Conservation (phyloP, 2,113 vertebrate species). For the Mohoua ochrocephala region DNA sequence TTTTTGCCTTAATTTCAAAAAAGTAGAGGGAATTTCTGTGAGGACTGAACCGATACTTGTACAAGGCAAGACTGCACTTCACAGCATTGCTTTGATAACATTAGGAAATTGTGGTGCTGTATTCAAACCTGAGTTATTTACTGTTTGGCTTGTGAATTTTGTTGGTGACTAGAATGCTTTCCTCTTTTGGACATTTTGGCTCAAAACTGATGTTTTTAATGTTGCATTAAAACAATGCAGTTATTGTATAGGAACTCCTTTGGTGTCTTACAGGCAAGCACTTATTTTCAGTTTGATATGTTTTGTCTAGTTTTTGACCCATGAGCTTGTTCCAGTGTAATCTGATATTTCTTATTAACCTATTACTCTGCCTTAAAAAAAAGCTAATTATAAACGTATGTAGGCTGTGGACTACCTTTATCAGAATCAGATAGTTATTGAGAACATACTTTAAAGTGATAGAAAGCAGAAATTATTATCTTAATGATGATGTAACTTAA, state of each 20-base stretch:
- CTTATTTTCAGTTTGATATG: conserved; percentile 61
- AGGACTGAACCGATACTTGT: background rate
- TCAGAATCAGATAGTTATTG: conserved; percentile 53
- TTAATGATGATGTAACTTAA: conserved; percentile 60
- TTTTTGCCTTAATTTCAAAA: background rate
- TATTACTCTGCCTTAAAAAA: conserved; percentile 52
- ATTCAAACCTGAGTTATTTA: background rate
- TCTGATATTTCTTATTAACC: conserved; percentile 66
- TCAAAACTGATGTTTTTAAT: background rate
- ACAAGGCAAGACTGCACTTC: background rate
- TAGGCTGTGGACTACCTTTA: conserved; percentile 47
- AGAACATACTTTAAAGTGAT: conserved; percentile 57
- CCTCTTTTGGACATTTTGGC: background rate
- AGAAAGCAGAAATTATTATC: conserved; percentile 63
- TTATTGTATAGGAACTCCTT: conserved; percentile 29
- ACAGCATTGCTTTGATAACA: background rate
- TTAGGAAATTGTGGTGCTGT: background rate
- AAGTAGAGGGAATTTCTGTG: background rate
- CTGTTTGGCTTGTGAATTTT: background rate
- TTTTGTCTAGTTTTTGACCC: conserved; percentile 66
- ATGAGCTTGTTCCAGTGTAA: conserved; percentile 56
- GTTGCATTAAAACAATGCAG: conserved; percentile 5
- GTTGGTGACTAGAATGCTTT: background rate
- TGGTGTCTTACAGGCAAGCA: conserved; percentile 15
- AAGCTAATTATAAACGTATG: conserved; percentile 62